Evolutionary conservation across 2,113 vertebrate species (phyloP).

Genomic region (Entosphenus tridentatus): DNA sequence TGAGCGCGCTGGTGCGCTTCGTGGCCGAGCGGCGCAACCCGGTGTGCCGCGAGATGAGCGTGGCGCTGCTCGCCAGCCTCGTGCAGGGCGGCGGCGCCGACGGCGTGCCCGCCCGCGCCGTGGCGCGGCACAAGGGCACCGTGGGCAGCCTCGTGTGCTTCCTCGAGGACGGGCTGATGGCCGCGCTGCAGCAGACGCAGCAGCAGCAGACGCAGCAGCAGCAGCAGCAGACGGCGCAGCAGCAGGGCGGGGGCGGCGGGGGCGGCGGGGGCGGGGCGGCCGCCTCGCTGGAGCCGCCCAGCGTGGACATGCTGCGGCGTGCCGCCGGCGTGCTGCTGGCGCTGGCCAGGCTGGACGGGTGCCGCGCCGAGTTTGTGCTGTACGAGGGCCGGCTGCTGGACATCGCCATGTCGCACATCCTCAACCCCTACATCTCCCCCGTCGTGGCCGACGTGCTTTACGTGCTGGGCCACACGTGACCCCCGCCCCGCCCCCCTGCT

Average conservation of each 20-base stretch:
- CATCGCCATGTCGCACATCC: slow-evolving; percentile 91
- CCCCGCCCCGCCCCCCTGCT: slow-evolving; percentile 27
- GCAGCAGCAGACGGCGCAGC: no score
- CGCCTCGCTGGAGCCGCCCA: slow-evolving; percentile 82
- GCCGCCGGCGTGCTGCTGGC: slow-evolving; percentile 82
- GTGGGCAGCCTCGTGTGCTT: slow-evolving; percentile 88
- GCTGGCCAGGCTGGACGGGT: slow-evolving; percentile 93
- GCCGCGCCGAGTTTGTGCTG: slow-evolving; percentile 95
- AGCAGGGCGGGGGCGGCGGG: slow-evolving; percentile 15
- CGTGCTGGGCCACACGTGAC: slow-evolving; percentile 99
- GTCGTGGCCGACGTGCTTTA: slow-evolving; percentile 99
- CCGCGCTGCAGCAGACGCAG: slow-evolving; percentile 89
- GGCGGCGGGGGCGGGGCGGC: slow-evolving; percentile 79
- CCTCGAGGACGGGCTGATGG: slow-evolving; percentile 89
- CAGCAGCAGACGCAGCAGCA: slow-evolving; percentile 37
- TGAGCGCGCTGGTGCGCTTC: slow-evolving; percentile 76
- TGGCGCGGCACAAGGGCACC: slow-evolving; percentile 86
- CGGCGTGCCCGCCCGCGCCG: slow-evolving; percentile 70
- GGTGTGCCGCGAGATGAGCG: slow-evolving; percentile 95
- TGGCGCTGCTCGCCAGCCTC: slow-evolving; percentile 89
- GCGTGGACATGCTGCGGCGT: slow-evolving; percentile 98
- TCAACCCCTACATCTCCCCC: slow-evolving; percentile 98
- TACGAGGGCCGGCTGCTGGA: slow-evolving; percentile 97
- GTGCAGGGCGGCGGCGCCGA: slow-evolving; percentile 71
- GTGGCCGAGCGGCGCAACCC: slow-evolving; percentile 90